Evolutionary conservation across 2,113 vertebrate species (phyloP).

Genomic region (Crotophaga sulcirostris): DNA sequence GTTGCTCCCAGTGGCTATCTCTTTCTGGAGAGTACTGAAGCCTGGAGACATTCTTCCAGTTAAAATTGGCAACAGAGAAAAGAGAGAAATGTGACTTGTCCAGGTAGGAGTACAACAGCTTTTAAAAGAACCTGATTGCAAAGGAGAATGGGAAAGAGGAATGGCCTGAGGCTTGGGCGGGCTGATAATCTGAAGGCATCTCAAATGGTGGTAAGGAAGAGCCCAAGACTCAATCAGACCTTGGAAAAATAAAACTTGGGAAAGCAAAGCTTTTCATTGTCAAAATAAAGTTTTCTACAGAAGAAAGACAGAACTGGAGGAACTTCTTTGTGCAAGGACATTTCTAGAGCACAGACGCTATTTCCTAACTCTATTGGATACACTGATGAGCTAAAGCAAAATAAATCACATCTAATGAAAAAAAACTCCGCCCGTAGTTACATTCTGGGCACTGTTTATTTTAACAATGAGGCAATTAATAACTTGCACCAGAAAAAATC

Average conservation of each 20-base stretch:
- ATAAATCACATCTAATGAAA: background rate
- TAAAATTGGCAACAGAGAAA: background rate
- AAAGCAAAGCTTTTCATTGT: background rate
- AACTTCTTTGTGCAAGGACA: background rate
- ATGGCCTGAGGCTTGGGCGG: background rate
- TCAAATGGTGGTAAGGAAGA: background rate
- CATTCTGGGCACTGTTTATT: background rate
- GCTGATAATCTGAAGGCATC: background rate
- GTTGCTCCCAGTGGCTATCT: accelerated
- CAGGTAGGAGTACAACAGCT: background rate
- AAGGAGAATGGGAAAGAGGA: background rate
- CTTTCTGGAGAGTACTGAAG: background rate
- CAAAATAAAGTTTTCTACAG: background rate
- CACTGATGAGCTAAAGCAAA: background rate
- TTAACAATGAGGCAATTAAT: constrained; percentile 19
- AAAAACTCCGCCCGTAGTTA: background rate
- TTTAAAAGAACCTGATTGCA: background rate
- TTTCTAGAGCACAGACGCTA: background rate
- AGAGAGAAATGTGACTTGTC: background rate
- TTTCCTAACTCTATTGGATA: background rate
- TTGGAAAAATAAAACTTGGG: background rate
- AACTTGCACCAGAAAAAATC: background rate
- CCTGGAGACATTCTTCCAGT: accelerated
- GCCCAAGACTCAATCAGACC: background rate
- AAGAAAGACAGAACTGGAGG: background rate